A percentile compares a stretch with the other conserved stretches of the same genome.
Conservation (phyloP, 2,113 vertebrate genomes). For the Microcebus murinus region DNA sequence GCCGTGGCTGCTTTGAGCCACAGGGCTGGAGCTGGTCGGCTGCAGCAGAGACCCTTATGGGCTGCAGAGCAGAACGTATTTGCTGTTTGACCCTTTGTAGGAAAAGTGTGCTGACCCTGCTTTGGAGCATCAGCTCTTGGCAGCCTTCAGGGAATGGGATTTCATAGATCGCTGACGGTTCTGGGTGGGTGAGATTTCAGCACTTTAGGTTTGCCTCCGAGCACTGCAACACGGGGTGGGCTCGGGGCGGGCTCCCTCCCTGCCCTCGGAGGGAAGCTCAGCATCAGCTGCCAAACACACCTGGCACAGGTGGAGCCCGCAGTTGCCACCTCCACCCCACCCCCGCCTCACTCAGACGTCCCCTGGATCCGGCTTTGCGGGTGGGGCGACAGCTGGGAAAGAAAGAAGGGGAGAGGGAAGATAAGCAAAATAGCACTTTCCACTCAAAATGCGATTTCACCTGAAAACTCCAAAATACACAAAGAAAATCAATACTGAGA, state of each 20-base stretch:
- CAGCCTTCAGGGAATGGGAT: accelerated
- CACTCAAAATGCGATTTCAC: neutral
- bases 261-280: neutral
- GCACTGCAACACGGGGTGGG: accelerated
- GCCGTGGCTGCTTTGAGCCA: accelerated
- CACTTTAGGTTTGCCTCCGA: accelerated
- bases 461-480: neutral
- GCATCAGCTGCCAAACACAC: accelerated
- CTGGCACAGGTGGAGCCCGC: neutral
- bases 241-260: neutral
- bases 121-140: accelerated
- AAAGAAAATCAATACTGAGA: neutral
- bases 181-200: accelerated
- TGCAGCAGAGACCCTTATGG: accelerated
- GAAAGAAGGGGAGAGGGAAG: neutral
- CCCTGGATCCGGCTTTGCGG: neutral
- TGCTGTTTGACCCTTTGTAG: accelerated
- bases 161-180: accelerated
- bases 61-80: accelerated
- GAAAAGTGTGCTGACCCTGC: accelerated
- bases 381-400: accelerated
- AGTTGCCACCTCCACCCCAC: accelerated
- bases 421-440: neutral
- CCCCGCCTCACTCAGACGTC: accelerated
- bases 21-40: accelerated